Evolutionary conservation across 2,113 vertebrate species (phyloP).

Genomic region (Turnix velox): DNA sequence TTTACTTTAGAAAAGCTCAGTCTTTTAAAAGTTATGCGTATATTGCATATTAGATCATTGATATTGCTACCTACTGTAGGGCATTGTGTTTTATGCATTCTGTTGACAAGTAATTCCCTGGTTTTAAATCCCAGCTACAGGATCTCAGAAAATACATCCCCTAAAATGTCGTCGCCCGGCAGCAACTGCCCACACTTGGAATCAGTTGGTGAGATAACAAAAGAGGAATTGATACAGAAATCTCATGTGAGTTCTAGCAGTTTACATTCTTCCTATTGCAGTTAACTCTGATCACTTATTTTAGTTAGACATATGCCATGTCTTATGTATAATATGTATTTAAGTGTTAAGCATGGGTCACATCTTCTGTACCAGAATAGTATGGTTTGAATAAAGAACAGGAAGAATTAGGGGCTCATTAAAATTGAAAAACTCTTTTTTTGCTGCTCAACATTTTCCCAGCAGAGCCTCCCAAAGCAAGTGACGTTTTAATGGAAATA

Average conservation of each 20-base stretch:
- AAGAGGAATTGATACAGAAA: constrained; percentile 95
- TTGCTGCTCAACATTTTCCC: background rate
- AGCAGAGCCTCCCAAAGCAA: background rate
- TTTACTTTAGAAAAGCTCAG: background rate
- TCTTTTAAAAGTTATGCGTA: background rate
- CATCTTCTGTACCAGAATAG: background rate
- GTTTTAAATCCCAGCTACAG: background rate
- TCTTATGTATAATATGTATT: background rate
- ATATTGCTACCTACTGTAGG: background rate
- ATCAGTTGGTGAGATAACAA: constrained; percentile 96
- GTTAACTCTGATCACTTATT: background rate
- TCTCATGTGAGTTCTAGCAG: constrained; percentile 85
- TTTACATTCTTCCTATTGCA: background rate
- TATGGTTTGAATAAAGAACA: background rate
- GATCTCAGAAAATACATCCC: constrained; percentile 7
- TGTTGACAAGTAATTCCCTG: constrained; percentile 14
- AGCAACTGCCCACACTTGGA: constrained; percentile 91
- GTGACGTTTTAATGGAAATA: background rate
- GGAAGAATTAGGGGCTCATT: background rate
- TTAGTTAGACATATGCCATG: background rate
- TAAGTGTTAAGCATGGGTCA: background rate
- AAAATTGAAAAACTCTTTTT: background rate
- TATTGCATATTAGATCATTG: background rate
- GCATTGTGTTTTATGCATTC: background rate
- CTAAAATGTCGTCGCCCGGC: constrained; percentile 79